Evolutionary conservation across 2,797 vertebrate species (phyloP), one percentile per base, ranked within the genome.

Genomic region (Perodicticus potto): DNA sequence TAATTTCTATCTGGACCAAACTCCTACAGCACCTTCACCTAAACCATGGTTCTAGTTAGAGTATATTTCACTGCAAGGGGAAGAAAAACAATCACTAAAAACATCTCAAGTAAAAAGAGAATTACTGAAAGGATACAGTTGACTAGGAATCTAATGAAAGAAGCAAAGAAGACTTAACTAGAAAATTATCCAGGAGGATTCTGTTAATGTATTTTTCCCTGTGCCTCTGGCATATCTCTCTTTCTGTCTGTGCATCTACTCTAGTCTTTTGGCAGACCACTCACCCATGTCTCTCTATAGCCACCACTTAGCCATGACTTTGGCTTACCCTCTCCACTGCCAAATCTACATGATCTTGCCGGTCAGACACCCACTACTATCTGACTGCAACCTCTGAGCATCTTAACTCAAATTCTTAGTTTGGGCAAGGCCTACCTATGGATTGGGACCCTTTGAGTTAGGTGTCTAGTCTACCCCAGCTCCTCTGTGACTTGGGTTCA

Each of bases 321-420:
- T 93, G 84, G 63, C 81, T 95, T 92, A 53, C 40, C 32, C 5
- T 53, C 55, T 69, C 61, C 32, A 63, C 23, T 88, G 69, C 69
- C 70, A 83, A 65, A 20, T 93, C 40, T 43, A 32, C 4, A 8
- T 91, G 40, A 89, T 74, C 27, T 63, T 83, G 74, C 29, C 89
- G 19, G 57, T 6, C 80, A 95, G 93, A 81, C 40, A 90, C 49
- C 29, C 22, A 65, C 61, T 63, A 86, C 9, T 4, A 81, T 63
- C 27, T 74, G 69, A 95, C 61, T 84, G 73, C 34, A 91, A 40
- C 87, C 69, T 89, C 67, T 3, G 78, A 83, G 34, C 81, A 49
- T 93, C 61, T 93, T 80, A 80, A 85, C 73, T 89, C 65, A 94
- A 49, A 89, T 89, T 81, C 27, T 55, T 67, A 86, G 67, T 72